These are phyloP conservation scores for Antrozous pallidus DNA, from an alignment of 2,797 vertebrate species.

Conservation along the genomic window DNA sequence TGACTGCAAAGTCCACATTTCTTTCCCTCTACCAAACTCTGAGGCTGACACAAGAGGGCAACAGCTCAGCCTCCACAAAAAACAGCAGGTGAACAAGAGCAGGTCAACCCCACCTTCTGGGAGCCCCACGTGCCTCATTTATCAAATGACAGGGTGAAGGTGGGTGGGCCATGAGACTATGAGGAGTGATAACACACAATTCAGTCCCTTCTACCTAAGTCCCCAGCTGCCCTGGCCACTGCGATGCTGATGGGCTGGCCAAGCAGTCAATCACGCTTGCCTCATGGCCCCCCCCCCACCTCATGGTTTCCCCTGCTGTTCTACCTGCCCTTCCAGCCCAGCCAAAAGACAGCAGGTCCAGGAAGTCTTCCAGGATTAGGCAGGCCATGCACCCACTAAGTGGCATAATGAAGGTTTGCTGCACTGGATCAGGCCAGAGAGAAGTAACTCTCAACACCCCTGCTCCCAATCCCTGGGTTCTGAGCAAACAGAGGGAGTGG, in stretches of 20 bases:
- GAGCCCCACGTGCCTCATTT: not conserved
- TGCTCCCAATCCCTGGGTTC: not conserved
- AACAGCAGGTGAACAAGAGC: not conserved
- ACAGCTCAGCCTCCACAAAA: not conserved
- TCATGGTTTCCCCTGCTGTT: not conserved
- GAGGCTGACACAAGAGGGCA: not conserved
- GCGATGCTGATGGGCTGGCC: not conserved
- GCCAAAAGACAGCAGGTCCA: not conserved
- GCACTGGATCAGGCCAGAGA: not conserved
- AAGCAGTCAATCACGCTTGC: fast-evolving
- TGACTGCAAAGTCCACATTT: not conserved
- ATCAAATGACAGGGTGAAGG: not conserved
- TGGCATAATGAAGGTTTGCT: not conserved
- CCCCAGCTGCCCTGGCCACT: not conserved
- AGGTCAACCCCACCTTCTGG: not conserved
- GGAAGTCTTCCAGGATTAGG: not conserved
- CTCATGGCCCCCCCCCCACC: too few relatives aligned
- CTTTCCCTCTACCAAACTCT: slow-evolving; percentile 3
- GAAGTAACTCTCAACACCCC: not conserved
- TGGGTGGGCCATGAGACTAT: not conserved
- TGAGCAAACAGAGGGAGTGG: not conserved
- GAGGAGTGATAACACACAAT: not conserved
- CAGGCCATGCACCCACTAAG: not conserved
- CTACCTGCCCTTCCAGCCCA: not conserved
- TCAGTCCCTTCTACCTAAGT: not conserved